These are phyloP conservation scores for Eurytemora carolleeae DNA, from an alignment of 1,140 invertebrate genomes.

Conservation along the genomic window DNA sequence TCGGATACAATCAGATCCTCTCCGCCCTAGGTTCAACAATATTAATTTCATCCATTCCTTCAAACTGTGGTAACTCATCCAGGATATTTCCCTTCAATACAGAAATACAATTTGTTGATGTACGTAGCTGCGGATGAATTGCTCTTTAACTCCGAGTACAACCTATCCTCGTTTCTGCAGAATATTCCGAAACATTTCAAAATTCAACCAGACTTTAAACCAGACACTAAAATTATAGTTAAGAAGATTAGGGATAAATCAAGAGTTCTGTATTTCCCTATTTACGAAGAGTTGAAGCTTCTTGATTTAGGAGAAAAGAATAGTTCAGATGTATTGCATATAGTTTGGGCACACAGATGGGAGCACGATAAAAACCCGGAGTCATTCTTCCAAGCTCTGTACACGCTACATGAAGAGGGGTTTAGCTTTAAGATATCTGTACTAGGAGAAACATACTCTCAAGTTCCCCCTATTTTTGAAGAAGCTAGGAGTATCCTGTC, in stretches of 20 bases:
- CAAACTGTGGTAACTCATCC: too few relatives aligned
- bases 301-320: neutral
- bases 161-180: conserved; percentile 41
- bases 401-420: conserved; percentile 32
- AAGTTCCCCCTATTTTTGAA: conserved; percentile 35
- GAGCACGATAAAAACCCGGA: conserved; percentile 57
- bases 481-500: conserved; percentile 30
- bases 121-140: conserved; percentile 42
- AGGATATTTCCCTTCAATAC: too few relatives aligned
- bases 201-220: conserved; percentile 40
- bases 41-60: too few relatives aligned
- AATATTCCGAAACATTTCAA: conserved; percentile 42
- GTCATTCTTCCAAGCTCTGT: conserved; percentile 37
- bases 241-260: conserved; percentile 36
- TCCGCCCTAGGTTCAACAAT: conserved; percentile 24
- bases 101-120: too few relatives aligned
- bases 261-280: conserved; percentile 42
- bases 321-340: conserved; percentile 29
- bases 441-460: conserved; percentile 35
- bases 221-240: conserved; percentile 18
- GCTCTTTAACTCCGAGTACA: conserved; percentile 50
- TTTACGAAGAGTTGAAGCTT: conserved; percentile 21
- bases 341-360: conserved; percentile 58
- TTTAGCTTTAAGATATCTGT: conserved; percentile 40
- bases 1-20: conserved; percentile 52